Evolutionary conservation across 2,797 vertebrate species (phyloP).

Genomic region (Pangasius sanitwongsei): DNA sequence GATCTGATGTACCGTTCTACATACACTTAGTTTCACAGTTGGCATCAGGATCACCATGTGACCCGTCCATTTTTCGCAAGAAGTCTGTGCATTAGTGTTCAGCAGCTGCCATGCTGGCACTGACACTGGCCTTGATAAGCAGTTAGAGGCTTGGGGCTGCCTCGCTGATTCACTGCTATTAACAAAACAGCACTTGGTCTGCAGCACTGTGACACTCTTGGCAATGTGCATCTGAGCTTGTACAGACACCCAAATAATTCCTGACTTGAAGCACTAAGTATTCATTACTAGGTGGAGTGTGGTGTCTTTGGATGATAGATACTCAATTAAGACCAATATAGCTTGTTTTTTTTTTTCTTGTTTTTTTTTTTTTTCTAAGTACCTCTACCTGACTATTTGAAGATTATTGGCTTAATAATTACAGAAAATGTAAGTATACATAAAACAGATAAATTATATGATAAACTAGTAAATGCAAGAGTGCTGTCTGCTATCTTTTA

Average conservation of each 20-base stretch:
- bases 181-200: slow-evolving; percentile 41
- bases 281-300: slow-evolving; percentile 11
- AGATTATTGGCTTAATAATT: not conserved
- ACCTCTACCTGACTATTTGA: not conserved
- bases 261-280: slow-evolving; percentile 34
- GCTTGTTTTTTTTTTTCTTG: not conserved
- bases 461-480: not conserved
- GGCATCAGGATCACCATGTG: slow-evolving; percentile 39
- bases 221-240: slow-evolving; percentile 12
- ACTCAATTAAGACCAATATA: slow-evolving; percentile 15
- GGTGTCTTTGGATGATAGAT: not conserved
- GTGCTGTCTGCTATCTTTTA: not conserved
- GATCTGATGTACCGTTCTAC: slow-evolving; percentile 19
- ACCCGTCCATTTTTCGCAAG: slow-evolving; percentile 66
- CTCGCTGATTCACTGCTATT: slow-evolving; percentile 47
- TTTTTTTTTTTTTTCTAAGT: not conserved
- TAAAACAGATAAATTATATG: not conserved
- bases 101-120: slow-evolving; percentile 75
- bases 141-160: slow-evolving; percentile 48
- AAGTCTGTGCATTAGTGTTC: slow-evolving; percentile 71
- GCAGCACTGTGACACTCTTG: slow-evolving; percentile 26
- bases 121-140: slow-evolving; percentile 73
- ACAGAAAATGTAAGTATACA: not conserved
- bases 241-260: slow-evolving; percentile 39
- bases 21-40: slow-evolving; percentile 44